Evolutionary conservation across 2,113 vertebrate species (phyloP), one percentile per base, ranked within the genome.

Genomic region (Alaudala cheleensis): DNA sequence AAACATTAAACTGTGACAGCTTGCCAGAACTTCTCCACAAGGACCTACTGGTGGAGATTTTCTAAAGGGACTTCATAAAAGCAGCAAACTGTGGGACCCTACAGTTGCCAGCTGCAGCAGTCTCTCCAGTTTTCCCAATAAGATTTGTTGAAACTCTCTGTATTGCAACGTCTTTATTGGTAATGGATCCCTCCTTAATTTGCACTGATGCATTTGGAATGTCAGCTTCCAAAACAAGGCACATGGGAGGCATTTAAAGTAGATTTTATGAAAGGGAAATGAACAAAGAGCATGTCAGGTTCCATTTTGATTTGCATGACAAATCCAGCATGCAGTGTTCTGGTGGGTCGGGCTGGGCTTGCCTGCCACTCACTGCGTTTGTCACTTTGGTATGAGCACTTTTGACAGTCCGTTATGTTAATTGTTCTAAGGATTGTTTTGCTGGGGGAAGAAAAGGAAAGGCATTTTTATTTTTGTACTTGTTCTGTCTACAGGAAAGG

Each of bases 231-330:
- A 92, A 95, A 96, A 97, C 95, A 95, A 88, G 91, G 96, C 94
- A 95, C 94, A 97, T 93, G 95, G 96, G 95, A 97, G 97, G 96
- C 96, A 97, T 97, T 96, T 95, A 97, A 97, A 97, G 92, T 88
- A 96, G 96, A 97, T 96, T 97, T 97, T 91, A 91, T 97, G 95
- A 97, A 96, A 95, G 91, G 93, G 77, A 65, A 95, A 94, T 92
- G 96, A 97, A 97, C 96, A 97, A 97, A 97, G 96, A 95, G 91
- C 92, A 97, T 86, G 96, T 97, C 96, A 97, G 93, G 96, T 97
- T 95, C 83, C 95, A 96, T 97, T 97, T 97, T 92, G 96, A 96
- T 97, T 97, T 97, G 94, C 96, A 97, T 97, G 96, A 97, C 95
- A 97, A 96, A 97, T 92, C 95, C 95, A 91, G 94, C 94, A 73